phyloP scores from a whole-genome alignment of 2,797 vertebrate species.

The Onychomys torridus region DNA sequence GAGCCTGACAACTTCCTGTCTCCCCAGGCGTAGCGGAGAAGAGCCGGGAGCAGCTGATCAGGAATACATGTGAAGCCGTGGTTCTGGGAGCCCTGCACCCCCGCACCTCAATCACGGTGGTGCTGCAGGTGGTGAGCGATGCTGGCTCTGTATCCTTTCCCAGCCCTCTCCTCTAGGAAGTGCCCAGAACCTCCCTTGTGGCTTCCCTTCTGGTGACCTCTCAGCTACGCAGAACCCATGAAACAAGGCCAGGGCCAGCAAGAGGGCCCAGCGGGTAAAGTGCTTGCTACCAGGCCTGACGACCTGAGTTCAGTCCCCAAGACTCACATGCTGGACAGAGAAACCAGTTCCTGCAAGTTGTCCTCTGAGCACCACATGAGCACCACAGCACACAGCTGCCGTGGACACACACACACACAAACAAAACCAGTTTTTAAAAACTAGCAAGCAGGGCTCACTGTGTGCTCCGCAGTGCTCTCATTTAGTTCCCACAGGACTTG shows the following conservation, averaged over 20 bases:
- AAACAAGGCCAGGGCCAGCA: not conserved
- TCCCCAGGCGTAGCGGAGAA: conserved; percentile 91
- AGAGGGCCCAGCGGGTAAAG: not conserved
- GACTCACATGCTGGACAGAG: too few species aligned
- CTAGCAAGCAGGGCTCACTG: not conserved
- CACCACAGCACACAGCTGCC: not conserved
- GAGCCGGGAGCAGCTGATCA: conserved; percentile 92
- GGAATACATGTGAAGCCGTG: conserved; percentile 92
- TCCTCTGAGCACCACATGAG: not conserved
- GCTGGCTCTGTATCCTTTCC: conserved; percentile 94
- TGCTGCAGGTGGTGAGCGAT: conserved; percentile 93
- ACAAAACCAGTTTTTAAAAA: not conserved
- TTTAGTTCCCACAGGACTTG: not conserved
- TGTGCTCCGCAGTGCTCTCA: not conserved
- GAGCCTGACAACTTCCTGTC: not conserved
- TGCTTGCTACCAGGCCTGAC: not conserved
- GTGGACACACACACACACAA: not conserved
- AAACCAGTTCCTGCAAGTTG: not conserved
- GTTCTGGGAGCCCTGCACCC: conserved; percentile 92
- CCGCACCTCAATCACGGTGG: conserved; percentile 93
- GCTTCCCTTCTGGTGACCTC: not conserved
- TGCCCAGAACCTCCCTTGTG: not conserved
- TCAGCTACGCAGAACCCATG: not conserved
- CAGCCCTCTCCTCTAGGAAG: not conserved
- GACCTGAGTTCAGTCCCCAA: not conserved